Evolutionary conservation across 2,888 invertebrate genomes (phyloP), one percentile per base, ranked within the genome.

Genomic region (Aphodius granarius): DNA sequence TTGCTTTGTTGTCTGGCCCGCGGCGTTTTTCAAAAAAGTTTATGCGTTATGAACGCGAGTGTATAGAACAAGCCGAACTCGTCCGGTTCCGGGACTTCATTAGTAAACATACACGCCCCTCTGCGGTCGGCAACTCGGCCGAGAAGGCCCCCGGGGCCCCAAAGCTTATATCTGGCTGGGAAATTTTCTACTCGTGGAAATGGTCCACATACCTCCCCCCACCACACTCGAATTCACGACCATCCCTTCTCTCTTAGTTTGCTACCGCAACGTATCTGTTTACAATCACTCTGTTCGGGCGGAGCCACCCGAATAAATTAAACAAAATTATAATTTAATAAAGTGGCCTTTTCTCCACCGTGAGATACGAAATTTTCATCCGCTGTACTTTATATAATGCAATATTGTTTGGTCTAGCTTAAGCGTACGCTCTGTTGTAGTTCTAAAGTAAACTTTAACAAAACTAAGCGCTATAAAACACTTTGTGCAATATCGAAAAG

Each of bases 51-150:
- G 43, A 43, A 43, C 43, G 43, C 43, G 43, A 43, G 43, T 9
- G 43, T 13, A 13, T 13, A 13, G 43, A 43, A 13, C 43, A 9
- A 43, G 19, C 72, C 43, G 16, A 72, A 72, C 72, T 72, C 72
- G 76, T 77, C 76, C 77, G 77, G 75, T 77, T 77, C 77, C 75
- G 18, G 77, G 76, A 75, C 43, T 78, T 78, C 78, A 78, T 78
- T 78, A 78, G 76, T 76, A 76, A 78, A 78, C 76, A 78, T 76
- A 77, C 77, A 77, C 76, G 78, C 71, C 76, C 77, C 77, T 77
- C 77, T 78, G 77, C 76, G 77, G 77, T 78, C 77, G 73, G 75
- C 77, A 77, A 76, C 75, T 78, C 75, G 63, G 75, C 72, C 43
- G 43, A 43, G 43, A 43, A 9, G 43, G 43, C 43, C 43, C 43